Evolutionary conservation across 2,113 vertebrate species (phyloP), one percentile per base, ranked within the genome.

Genomic region (Heterocephalus glaber): DNA sequence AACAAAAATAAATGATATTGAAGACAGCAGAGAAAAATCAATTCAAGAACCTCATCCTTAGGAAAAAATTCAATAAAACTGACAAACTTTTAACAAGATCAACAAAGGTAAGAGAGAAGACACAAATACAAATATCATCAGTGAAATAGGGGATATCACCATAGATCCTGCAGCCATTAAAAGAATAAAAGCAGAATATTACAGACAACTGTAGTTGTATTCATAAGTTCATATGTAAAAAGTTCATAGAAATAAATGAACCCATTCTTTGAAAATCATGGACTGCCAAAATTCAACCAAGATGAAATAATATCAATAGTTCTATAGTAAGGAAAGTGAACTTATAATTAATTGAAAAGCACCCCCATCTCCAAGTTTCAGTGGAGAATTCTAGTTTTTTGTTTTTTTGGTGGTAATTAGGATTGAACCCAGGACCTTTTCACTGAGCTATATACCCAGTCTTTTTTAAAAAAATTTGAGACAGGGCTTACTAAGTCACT

Each of bases 21-120:
- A 92, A 96, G 70, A 92, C 24, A 79, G 20, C 65, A 86, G n/a
- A 94, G 33, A 87, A 94, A 77, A 93, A 68, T 80, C 68, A 90
- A 52, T 52, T 8, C 22, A 95, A 89, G 26, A 93, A 85, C 33
- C 4, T 61, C 44, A 65, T 94, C 72, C 47, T 95, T 93, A 61
- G 54, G 54, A 5, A 58, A 19, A 44, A 76, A 63, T 86, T 52
- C 52, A 85, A 41, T 88, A 80, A 86, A 94, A 80, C 65, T 85
- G 81, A 70, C 61, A 92, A n/a, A 88, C 19, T 5, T 72, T 96
- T 92, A 81, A 19, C 33, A 94, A 95, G 56, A 70, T 22, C 49
- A 49, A 84, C 52, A 76, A 86, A 65, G 35, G 80, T 38, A 49
- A 47, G 58, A 77, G 35, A 79, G 22, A 52, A 79, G 58, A 85